Evolutionary conservation across 53 echinoderm and acorn worm genomes (phyloP).

Genomic region (Paracentrotus lividus): DNA sequence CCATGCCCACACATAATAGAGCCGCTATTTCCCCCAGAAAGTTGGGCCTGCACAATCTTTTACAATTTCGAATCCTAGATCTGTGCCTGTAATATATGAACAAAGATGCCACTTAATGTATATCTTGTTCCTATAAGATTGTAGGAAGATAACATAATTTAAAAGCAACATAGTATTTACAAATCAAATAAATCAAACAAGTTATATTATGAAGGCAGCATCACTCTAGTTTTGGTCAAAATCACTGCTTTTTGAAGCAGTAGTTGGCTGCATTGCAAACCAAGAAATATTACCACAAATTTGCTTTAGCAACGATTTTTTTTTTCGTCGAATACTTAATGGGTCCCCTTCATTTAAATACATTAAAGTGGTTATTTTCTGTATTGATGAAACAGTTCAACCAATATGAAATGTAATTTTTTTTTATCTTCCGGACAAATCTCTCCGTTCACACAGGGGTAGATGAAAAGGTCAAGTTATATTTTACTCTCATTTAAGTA

Average conservation of each 20-base stretch:
- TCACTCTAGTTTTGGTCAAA: not conserved
- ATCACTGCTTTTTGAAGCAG: not conserved
- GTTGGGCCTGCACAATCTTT: too few relatives aligned
- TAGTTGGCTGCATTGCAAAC: not conserved
- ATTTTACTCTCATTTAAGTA: too few relatives aligned
- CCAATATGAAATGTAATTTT: not conserved
- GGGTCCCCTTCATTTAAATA: too few relatives aligned
- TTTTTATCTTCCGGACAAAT: not conserved
- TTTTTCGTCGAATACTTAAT: too few relatives aligned
- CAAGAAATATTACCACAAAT: too few relatives aligned
- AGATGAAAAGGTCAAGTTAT: too few relatives aligned
- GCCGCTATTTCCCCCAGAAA: too few relatives aligned
- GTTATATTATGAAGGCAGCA: not conserved
- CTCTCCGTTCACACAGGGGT: not conserved
- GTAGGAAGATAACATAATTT: not conserved
- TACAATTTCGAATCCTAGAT: too few relatives aligned
- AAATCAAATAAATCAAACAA: not conserved
- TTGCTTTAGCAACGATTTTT: too few relatives aligned
- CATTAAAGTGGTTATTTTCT: too few relatives aligned
- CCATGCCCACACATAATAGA: too few relatives aligned
- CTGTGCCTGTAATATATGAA: not conserved
- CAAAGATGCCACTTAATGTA: not conserved
- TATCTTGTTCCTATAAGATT: not conserved
- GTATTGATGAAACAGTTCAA: too few relatives aligned
- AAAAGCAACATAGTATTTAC: not conserved